Percentiles rank a stretch among this genome's conserved stretches.
phyloP scores from a whole-genome alignment of 2,888 invertebrate genomes.

The Ditula angustiorana region DNA sequence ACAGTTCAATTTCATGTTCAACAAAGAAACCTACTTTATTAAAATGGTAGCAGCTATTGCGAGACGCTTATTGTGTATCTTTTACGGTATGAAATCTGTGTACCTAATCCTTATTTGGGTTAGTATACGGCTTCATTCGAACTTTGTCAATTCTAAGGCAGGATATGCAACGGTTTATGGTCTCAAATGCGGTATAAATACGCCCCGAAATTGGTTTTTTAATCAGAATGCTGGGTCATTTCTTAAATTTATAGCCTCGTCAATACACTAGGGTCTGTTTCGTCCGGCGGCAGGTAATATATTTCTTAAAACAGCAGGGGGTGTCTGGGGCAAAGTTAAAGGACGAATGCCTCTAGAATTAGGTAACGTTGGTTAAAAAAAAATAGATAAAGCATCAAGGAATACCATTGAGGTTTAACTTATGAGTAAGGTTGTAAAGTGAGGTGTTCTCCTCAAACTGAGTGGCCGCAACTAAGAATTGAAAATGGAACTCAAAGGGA shows the following conservation, averaged over 20 bases:
- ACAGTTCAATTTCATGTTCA: constrained; percentile 14
- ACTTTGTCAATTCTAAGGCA: constrained; percentile 33
- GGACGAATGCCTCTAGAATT: constrained; percentile 54
- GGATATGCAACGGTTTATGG: constrained; percentile 32
- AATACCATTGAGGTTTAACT: too few relatives aligned
- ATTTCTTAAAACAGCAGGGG: constrained; percentile 74
- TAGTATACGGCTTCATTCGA: constrained; percentile 37
- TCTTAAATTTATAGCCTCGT: constrained; percentile 74
- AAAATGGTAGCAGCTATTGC: constrained; percentile 26
- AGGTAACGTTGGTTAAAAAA: constrained; percentile 42
- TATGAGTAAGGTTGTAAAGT: too few relatives aligned
- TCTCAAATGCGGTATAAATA: constrained; percentile 44
- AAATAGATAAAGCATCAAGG: constrained; percentile 21
- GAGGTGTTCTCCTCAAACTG: too few relatives aligned
- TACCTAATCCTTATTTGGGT: constrained; percentile 19
- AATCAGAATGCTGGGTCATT: constrained; percentile 74
- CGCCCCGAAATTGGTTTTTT: constrained; percentile 73
- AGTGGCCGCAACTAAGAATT: neutral
- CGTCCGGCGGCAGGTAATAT: constrained; percentile 77
- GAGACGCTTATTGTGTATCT: constrained; percentile 30
- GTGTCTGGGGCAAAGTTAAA: constrained; percentile 66
- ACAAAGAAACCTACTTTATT: constrained; percentile 30
- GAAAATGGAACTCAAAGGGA: constrained; percentile 7
- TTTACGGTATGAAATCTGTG: constrained; percentile 36
- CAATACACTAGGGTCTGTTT: constrained; percentile 77